These are phyloP conservation scores for Coregonus clupeaformis DNA, from an alignment of 2,113 vertebrate species.

Conservation along the genomic window DNA sequence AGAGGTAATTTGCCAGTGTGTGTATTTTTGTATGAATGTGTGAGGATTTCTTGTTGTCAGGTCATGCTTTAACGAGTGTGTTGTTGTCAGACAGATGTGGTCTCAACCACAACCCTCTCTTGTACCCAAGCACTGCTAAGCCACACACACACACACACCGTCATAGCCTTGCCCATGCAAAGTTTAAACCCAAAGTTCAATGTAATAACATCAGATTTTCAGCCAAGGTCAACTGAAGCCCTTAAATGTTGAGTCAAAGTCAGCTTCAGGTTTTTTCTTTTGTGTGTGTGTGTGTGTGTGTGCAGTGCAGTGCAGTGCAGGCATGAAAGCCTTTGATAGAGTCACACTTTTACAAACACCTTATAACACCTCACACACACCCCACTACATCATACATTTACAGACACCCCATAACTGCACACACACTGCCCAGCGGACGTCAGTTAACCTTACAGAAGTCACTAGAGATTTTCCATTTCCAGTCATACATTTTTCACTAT, in stretches of 20 bases:
- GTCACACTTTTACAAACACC: too few relatives aligned
- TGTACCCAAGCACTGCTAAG: conserved; percentile 60
- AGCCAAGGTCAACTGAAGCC: too few relatives aligned
- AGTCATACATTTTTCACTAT: not conserved
- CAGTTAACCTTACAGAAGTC: not conserved
- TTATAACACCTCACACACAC: too few relatives aligned
- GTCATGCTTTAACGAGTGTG: conserved; percentile 68
- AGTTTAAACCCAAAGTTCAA: too few relatives aligned
- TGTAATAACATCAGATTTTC: too few relatives aligned
- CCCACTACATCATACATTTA: too few relatives aligned
- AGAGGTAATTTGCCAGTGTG: conserved; percentile 5
- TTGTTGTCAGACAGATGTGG: conserved; percentile 69
- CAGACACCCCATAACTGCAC: too few relatives aligned
- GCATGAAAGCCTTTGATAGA: not conserved
- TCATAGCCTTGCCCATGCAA: not conserved
- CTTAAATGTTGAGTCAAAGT: too few relatives aligned
- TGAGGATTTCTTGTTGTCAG: conserved; percentile 46
- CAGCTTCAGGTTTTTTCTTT: not conserved
- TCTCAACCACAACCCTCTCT: conserved; percentile 59
- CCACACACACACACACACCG: conserved; percentile 13
- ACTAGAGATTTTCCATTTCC: not conserved
- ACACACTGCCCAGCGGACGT: too few relatives aligned
- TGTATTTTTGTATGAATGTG: conserved; percentile 32
- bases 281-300: too few relatives aligned
- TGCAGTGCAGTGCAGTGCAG: too few relatives aligned